Conservation (phyloP, 2,888 invertebrate species). For the Drosophila demipolita region DNA sequence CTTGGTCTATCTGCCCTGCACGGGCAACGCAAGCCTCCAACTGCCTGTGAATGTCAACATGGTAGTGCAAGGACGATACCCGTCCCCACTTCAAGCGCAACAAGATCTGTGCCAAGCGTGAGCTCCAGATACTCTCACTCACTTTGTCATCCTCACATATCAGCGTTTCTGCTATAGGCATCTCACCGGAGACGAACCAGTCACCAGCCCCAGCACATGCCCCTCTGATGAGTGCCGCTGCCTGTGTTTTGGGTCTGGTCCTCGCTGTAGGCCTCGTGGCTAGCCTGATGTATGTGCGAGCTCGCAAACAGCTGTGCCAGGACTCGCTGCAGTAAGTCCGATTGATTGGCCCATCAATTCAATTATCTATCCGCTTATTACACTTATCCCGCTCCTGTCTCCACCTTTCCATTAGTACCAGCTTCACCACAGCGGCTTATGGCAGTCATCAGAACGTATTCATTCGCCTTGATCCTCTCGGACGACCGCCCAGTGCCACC, state of each 20-base stretch:
- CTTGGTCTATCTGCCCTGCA: conserved; percentile 92
- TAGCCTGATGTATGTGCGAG: conserved; percentile 84
- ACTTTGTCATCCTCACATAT: neutral
- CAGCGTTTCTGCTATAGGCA: conserved; percentile 62
- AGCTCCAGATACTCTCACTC: conserved; percentile 24
- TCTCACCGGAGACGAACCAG: conserved; percentile 89
- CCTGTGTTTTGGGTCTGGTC: conserved; percentile 89
- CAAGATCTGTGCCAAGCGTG: conserved; percentile 94
- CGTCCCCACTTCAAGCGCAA: conserved; percentile 92
- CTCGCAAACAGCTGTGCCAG: conserved; percentile 84
- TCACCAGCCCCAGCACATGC: conserved; percentile 89
- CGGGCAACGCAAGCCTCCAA: conserved; percentile 92
- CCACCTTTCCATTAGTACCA: conserved; percentile 86
- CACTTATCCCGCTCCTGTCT: neutral
- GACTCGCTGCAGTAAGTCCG: conserved; percentile 83
- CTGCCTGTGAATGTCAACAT: conserved; percentile 93
- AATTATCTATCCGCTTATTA: conserved; percentile 33
- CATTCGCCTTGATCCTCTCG: conserved; percentile 90
- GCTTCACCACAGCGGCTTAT: conserved; percentile 91
- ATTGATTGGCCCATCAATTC: conserved; percentile 35
- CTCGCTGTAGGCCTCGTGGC: conserved; percentile 82
- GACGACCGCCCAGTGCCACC: conserved; percentile 90
- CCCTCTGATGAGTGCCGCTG: conserved; percentile 89
- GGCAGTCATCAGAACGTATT: conserved; percentile 92
- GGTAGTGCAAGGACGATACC: conserved; percentile 91